These are phyloP conservation scores for Melanostoma scalare DNA, from an alignment of 2,888 invertebrate genomes.

Conservation along the genomic window DNA sequence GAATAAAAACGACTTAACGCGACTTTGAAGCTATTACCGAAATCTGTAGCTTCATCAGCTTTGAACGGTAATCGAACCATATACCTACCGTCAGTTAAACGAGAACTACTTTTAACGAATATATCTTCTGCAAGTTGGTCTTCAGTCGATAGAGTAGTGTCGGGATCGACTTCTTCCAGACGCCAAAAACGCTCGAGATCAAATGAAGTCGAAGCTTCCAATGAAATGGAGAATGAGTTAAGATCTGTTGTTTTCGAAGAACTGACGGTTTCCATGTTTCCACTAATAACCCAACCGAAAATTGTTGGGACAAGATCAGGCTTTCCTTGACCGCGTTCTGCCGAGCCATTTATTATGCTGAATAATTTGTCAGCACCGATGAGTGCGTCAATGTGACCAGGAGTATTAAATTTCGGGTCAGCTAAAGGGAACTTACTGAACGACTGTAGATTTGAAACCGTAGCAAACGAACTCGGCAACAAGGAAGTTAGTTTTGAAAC, in stretches of 20 bases:
- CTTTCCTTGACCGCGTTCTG: slow-evolving; percentile 9
- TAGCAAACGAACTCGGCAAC: not conserved
- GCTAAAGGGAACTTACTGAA: not conserved
- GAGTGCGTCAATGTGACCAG: slow-evolving; percentile 10
- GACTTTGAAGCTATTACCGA: not conserved
- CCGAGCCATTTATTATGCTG: slow-evolving; percentile 22
- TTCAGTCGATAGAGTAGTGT: slow-evolving; percentile 9
- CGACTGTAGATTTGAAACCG: slow-evolving; percentile 12
- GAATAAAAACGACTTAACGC: slow-evolving; percentile 21
- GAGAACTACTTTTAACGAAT: slow-evolving; percentile 16
- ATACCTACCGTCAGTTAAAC: slow-evolving; percentile 28
- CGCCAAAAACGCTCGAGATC: slow-evolving; percentile 47
- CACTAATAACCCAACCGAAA: slow-evolving; percentile 28
- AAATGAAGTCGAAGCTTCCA: slow-evolving; percentile 13
- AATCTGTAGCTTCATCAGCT: slow-evolving; percentile 1
- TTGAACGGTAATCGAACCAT: slow-evolving; percentile 6
- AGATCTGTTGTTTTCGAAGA: not conserved
- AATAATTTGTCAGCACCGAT: slow-evolving; percentile 27
- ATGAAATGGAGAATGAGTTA: slow-evolving; percentile 5
- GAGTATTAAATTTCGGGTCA: slow-evolving; percentile 25
- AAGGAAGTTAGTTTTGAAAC: slow-evolving; percentile 17
- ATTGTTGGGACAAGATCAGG: slow-evolving; percentile 22
- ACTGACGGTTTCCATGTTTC: slow-evolving; percentile 6
- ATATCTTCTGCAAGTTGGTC: slow-evolving; percentile 32
- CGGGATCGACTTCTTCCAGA: slow-evolving; percentile 31